phyloP scores from a whole-genome alignment of 2,113 vertebrate species.

The Caranx ignobilis region DNA sequence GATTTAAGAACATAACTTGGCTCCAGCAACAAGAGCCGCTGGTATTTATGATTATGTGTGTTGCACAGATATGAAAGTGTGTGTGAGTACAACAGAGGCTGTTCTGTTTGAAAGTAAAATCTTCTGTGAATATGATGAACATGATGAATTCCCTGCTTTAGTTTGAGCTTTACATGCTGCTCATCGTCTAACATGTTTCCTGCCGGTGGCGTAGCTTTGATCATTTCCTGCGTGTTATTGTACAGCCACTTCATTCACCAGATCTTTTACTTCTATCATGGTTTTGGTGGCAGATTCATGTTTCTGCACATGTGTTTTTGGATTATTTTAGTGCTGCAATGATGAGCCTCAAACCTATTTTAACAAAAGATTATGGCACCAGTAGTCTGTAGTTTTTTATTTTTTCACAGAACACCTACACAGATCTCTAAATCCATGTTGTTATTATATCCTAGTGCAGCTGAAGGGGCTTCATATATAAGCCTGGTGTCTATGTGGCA shows the following conservation, averaged over 20 bases:
- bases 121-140: background rate
- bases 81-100: background rate
- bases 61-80: too few relatives aligned
- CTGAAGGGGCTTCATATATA: slow-evolving; percentile 41
- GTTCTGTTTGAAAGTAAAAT: background rate
- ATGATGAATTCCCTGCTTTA: background rate
- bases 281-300: background rate
- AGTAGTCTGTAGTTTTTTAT: slow-evolving; percentile 25
- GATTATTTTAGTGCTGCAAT: slow-evolving; percentile 18
- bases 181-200: background rate
- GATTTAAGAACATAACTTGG: too few relatives aligned
- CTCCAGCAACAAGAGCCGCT: too few relatives aligned
- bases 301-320: slow-evolving; percentile 9
- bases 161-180: too few relatives aligned
- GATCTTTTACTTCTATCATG: background rate
- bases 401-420: slow-evolving; percentile 51
- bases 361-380: slow-evolving; percentile 18
- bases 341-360: slow-evolving; percentile 24
- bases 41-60: too few relatives aligned
- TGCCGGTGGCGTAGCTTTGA: background rate
- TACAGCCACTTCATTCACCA: background rate
- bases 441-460: slow-evolving; percentile 47
- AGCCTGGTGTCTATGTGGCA: slow-evolving; percentile 35
- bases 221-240: background rate
- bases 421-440: slow-evolving; percentile 42